phyloP scores from a whole-genome alignment of 2,797 vertebrate genomes.

The Dicrostonyx torquatus region DNA sequence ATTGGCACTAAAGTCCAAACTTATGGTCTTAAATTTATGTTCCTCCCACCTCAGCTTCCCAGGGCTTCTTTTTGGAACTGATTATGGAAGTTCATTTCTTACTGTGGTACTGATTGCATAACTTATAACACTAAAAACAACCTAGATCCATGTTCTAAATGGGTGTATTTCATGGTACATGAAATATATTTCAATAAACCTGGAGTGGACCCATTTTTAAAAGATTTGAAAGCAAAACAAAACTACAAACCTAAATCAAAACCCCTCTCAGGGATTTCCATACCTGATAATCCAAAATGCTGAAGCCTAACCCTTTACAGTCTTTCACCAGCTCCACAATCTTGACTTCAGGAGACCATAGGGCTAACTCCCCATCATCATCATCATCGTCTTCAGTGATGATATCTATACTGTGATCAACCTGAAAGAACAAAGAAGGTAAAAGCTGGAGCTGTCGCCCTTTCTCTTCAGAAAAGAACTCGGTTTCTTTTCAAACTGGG shows the following conservation, averaged over 20 bases:
- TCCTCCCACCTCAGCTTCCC: background rate
- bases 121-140: slow-evolving; percentile 21
- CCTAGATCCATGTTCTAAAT: background rate
- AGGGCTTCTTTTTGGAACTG: background rate
- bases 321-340: slow-evolving; percentile 92
- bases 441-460: background rate
- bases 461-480: slow-evolving; percentile 26
- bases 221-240: background rate
- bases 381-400: slow-evolving; percentile 87
- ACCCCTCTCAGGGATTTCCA: background rate
- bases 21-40: background rate
- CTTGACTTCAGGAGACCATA: slow-evolving; percentile 94
- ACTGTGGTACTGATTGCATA: background rate
- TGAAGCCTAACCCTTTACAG: slow-evolving; percentile 94
- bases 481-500: slow-evolving; percentile 16
- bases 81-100: background rate
- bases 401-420: slow-evolving; percentile 69
- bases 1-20: background rate
- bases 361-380: slow-evolving; percentile 92
- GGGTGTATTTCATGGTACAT: slow-evolving; percentile 10
- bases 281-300: slow-evolving; percentile 99
- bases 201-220: background rate
- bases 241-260: background rate
- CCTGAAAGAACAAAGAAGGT: slow-evolving; percentile 80
- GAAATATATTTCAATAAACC: slow-evolving; percentile 39